Evolutionary conservation across 1,140 invertebrate genomes (phyloP), one percentile per base, ranked within the genome.

Genomic region (Aradophagus sp.): DNA sequence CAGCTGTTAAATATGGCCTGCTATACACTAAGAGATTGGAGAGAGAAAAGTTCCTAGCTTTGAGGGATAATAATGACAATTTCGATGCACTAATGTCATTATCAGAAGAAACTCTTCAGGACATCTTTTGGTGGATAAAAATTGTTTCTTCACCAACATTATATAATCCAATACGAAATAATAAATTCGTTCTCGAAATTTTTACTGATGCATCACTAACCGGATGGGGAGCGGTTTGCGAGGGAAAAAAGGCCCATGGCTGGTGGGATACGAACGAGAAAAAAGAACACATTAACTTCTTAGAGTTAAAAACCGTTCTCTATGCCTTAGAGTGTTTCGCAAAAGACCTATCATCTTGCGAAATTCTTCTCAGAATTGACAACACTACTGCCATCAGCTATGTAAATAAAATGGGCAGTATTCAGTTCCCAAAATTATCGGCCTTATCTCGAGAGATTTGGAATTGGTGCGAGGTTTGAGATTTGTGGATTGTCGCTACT

Each of bases 171-270:
- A 42, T 53, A 20, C 15, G 32, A 15, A 16, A 14, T 12, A 39
- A 39, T n/a, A 53, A 44, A 6, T 79, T 59, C 48, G n/a, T 41
- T 19, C 16, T 73, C 13, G 78, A 79, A 73, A 84, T 84, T 14
- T 84, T 62, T 65, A 61, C 77, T 10, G 81, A 85, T 41, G 81
- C 81, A 2, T 82, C 76, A 0, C 31, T 14, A 1, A 68, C 48
- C n/a, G 47, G 59, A 4, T 63, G 59, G 48, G 41, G 59, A 0
- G 39, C 20, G 7, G 38, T 6, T 27, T 19, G 20, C 10, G 53
- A 53, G 26, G 39, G 47, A 2, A 6, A 32, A 1, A 39, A 10
- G 6, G 13, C 56, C 1, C 45, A 50, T 20, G 56, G 44, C 10
- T 41, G 35, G 34, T 61, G 44, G 56, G 26, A 13, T 5, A 5